Percentiles rank a stretch among this genome's conserved stretches.
Conservation (phyloP, 2,888 invertebrate genomes). For the Agriopis aurantiaria region DNA sequence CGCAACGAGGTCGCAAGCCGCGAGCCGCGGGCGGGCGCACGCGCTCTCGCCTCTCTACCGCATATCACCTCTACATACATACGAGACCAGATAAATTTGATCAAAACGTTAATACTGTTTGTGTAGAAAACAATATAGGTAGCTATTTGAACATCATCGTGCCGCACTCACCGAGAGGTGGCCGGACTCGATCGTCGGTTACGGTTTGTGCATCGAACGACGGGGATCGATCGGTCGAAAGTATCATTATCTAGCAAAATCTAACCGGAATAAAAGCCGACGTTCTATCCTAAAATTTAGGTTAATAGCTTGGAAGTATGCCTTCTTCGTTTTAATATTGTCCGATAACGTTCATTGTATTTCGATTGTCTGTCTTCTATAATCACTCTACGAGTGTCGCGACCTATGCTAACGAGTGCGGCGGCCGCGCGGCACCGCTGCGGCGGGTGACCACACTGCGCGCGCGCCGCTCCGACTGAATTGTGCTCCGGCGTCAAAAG, state of each 20-base stretch:
- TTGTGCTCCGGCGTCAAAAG: conserved; percentile 80
- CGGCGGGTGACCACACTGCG: conserved; percentile 8
- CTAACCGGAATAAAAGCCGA: conserved; percentile 86
- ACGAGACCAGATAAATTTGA: conserved; percentile 75
- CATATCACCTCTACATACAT: conserved; percentile 83
- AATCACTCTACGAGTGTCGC: conserved; percentile 84
- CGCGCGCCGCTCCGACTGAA: conserved; percentile 52
- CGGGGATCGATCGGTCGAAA: conserved; percentile 76
- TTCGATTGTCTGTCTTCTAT: conserved; percentile 75
- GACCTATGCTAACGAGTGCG: conserved; percentile 79
- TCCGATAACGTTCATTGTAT: conserved; percentile 83
- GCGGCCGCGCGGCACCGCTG: conserved; percentile 36
- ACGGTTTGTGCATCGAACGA: conserved; percentile 82
- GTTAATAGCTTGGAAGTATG: conserved; percentile 84
- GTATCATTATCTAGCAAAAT: conserved; percentile 84
- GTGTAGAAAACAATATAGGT: conserved; percentile 76
- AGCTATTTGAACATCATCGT: conserved; percentile 59
- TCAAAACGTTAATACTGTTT: conserved; percentile 83
- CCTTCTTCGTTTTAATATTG: conserved; percentile 83
- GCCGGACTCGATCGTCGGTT: conserved; percentile 79
- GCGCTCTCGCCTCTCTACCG: conserved; percentile 70
- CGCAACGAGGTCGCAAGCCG: conserved; percentile 36
- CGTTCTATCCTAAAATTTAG: conserved; percentile 83
- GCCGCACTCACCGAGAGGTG: conserved; percentile 73
- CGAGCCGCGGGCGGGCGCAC: conserved; percentile 48